Conservation (phyloP, 2,113 vertebrate species). For the Craseonycteris thonglongyai region DNA sequence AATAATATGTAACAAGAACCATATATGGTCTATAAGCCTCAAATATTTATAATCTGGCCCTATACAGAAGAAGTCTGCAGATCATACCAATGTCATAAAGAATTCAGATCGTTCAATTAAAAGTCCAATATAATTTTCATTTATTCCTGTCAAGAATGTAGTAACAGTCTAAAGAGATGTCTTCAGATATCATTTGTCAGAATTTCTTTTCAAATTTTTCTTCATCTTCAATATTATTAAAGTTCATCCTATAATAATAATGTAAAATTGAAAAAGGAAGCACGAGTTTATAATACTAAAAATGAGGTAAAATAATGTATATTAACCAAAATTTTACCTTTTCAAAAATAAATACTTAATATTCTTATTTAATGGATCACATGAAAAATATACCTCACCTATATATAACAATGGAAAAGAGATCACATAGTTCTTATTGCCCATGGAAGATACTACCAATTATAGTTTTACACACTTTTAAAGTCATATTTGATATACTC, state of each 20-base stretch:
- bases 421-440: not conserved
- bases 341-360: not conserved
- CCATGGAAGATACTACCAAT: not conserved
- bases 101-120: slow-evolving; percentile 23
- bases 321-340: not conserved
- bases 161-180: slow-evolving; percentile 44
- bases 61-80: slow-evolving; percentile 29
- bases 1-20: not conserved
- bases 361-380: not conserved
- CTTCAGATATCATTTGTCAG: slow-evolving; percentile 63
- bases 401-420: not conserved
- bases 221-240: slow-evolving; percentile 64
- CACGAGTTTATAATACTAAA: slow-evolving; percentile 28
- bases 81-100: not conserved
- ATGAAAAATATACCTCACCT: not conserved
- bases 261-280: slow-evolving; percentile 46
- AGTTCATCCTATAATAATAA: slow-evolving; percentile 81
- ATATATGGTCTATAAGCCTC: not conserved
- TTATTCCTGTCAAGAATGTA: slow-evolving; percentile 5
- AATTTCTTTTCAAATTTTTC: slow-evolving; percentile 37
- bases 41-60: not conserved
- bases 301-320: not conserved
- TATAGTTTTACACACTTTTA: not conserved
- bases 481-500: not conserved
- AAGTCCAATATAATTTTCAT: slow-evolving; percentile 51